Base-by-base conservation (phyloP, 2,888 invertebrate species). In the Microchrysa polita region DNA sequence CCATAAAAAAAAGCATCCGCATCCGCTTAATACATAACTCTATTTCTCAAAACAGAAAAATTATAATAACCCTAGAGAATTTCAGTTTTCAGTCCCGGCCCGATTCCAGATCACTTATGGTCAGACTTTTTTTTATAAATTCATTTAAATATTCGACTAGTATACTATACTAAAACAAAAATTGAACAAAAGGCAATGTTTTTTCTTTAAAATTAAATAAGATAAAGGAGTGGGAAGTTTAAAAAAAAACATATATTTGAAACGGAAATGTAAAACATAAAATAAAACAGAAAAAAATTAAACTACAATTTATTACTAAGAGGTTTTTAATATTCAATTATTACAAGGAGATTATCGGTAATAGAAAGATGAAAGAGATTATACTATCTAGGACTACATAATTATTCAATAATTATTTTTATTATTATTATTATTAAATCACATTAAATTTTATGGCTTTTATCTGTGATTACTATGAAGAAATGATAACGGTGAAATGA, bases 401-500 rank as follows among this genome's bases (percentile, higher is more conserved):
- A 65, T 44, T 69, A 34, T 67, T 67, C 55, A 53, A 67, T 16
- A 53, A 53, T 67, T 67, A 69, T 69, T 69, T 69, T 69, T 69
- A 67, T 55, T 52, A 52, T 52, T 52, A 52, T 52, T 52, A 61
- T 61, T 65, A 59, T 73, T 73, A 53, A 63, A 63, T 73, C 48
- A 48, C 53, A 53, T 72, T 71, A 74, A 71, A 57, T 74, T 74
- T 74, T 67, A 76, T 74, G 76, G 76, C 74, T 76, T 76, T 73
- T 76, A 76, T 76, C 76, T 76, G 76, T 76, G 76, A 76, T 76
- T 76, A 73, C 74, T 73, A 67, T 60, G 61, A 74, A 75, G 65
- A 71, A 48, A 65, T 48, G 44, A 65, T 48, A 48, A 44, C 22
- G 44, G 44, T 48, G 65, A 65, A 65, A 48, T 65, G 65, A 48